Evolutionary conservation across 2,888 invertebrate genomes (phyloP), one percentile per base, ranked within the genome.

Genomic region (Acanthoscelides obtectus): DNA sequence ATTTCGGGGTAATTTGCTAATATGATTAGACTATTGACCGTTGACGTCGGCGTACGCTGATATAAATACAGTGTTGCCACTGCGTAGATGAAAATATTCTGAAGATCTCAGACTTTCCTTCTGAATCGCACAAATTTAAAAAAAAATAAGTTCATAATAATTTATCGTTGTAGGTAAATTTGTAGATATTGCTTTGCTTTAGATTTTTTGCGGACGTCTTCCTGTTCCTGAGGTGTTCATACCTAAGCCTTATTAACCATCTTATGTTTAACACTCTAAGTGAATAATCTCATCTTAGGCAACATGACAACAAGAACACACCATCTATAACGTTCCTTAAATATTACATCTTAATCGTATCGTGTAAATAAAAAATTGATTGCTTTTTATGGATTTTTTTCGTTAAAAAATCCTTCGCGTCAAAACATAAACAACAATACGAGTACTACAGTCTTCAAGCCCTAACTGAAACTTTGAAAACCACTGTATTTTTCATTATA

Each of bases 241-340:
- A 66, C 22, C 22, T 66, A 20, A 66, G 20, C 22, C 20, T 45
- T 45, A 45, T 45, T 45, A 45, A 6, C 12, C 45, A 45, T 45
- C 45, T 45, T 66, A 66, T 22, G 20, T 66, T 6, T 66, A 66
- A 21, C 20, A 21, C 22, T 66, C 22, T 66, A 21, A 21, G 21
- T 21, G 20, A 73, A 72, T 79, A 77, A 79, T 79, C 77, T 79
- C 77, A 77, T 77, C 75, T 76, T 77, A 76, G 76, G 77, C 78
- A 79, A 79, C 78, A 77, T 20, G 8, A 74, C 76, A 79, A 81
- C 77, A 78, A 79, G 78, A 79, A 80, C 79, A 79, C 77, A 76
- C 77, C 78, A 76, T 77, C 72, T 76, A 76, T 72, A 45, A 69
- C 70, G 64, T 70, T 69, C 66, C 70, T 71, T 70, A 72, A 68